These are phyloP conservation scores for Eremophila alpestris DNA, from an alignment of 2,797 vertebrate genomes.

Conservation along the genomic window DNA sequence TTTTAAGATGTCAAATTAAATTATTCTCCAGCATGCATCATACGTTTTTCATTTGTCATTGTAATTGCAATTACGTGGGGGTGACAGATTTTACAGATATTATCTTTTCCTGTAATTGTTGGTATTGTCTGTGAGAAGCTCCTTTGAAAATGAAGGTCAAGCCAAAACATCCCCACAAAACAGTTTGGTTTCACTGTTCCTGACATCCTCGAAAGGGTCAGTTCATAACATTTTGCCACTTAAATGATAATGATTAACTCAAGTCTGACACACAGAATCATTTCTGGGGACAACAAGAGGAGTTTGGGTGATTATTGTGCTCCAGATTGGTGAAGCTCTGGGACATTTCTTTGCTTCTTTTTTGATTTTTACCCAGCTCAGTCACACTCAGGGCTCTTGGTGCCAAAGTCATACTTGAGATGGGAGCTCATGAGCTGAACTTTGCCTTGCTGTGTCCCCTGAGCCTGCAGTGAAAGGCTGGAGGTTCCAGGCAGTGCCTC, in stretches of 20 bases:
- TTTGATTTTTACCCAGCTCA: background rate
- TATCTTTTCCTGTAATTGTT: background rate
- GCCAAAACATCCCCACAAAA: background rate
- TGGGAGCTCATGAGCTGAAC: background rate
- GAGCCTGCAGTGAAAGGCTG: background rate
- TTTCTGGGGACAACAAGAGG: background rate
- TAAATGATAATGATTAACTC: background rate
- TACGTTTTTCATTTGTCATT: background rate
- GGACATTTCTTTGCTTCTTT: background rate
- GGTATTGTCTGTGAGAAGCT: background rate
- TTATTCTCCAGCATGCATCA: background rate
- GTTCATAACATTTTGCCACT: background rate
- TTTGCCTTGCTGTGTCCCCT: background rate
- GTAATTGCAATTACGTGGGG: background rate
- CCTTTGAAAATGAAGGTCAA: slow-evolving; percentile 31
- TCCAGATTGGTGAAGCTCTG: background rate
- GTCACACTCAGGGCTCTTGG: background rate
- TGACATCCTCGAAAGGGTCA: background rate
- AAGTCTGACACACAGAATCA: background rate
- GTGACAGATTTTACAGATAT: background rate
- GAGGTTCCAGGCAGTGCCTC: background rate
- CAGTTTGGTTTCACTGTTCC: background rate
- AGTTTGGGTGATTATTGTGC: background rate
- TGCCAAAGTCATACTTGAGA: background rate
- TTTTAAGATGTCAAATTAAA: background rate